A percentile compares a stretch with the other conserved stretches of the same genome.
phyloP scores from a whole-genome alignment of 53 echinoderm and acorn worm species.

The Patiria pectinifera region DNA sequence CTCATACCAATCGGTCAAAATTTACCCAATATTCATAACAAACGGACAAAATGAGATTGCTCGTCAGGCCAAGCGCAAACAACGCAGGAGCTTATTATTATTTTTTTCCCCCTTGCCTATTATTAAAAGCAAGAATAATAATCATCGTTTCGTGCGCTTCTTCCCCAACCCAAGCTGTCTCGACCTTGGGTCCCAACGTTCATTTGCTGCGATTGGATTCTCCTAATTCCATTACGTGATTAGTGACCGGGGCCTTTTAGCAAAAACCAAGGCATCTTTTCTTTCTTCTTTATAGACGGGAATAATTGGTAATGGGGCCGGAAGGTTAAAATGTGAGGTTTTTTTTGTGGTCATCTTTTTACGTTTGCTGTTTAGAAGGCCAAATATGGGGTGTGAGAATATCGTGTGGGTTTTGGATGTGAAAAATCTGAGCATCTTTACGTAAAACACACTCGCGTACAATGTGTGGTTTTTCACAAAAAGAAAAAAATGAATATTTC shows the following conservation, averaged over 20 bases:
- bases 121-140: slow-evolving; percentile 22
- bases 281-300: background rate
- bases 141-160: background rate
- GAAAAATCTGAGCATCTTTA: background rate
- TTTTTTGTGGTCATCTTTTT: background rate
- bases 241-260: slow-evolving; percentile 50
- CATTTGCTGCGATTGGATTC: slow-evolving; percentile 36
- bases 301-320: slow-evolving; percentile 17
- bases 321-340: background rate
- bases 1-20: background rate
- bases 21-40: slow-evolving; percentile 19
- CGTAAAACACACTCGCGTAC: background rate
- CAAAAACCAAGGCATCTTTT: slow-evolving; percentile 42
- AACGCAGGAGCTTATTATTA: slow-evolving; percentile 16
- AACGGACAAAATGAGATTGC: background rate
- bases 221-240: slow-evolving; percentile 60
- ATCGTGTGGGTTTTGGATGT: background rate
- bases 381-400: background rate
- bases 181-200: slow-evolving; percentile 42
- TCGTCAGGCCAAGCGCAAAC: background rate
- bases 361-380: slow-evolving; percentile 3
- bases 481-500: too few relatives aligned
- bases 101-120: background rate
- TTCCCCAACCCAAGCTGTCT: background rate
- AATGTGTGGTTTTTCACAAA: background rate